phyloP scores from a whole-genome alignment of 2,113 vertebrate genomes.

The Podocnemis expansa region DNA sequence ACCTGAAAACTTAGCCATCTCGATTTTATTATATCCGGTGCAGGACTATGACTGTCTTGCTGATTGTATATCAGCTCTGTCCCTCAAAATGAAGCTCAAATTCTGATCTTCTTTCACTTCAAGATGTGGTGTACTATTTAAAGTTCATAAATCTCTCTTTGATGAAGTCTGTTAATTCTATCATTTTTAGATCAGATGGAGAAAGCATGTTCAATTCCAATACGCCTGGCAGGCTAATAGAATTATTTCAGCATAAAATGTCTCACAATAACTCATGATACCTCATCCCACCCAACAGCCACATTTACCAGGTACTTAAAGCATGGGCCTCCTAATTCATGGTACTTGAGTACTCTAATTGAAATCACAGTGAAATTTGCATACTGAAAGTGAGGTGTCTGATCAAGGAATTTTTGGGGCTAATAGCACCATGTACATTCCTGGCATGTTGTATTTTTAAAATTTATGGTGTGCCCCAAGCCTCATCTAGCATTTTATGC shows the following conservation, averaged over 20 bases:
- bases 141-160: background rate
- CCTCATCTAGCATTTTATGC: background rate
- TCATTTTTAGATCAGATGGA: background rate
- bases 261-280: background rate
- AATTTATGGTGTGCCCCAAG: background rate
- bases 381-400: background rate
- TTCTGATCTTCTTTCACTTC: background rate
- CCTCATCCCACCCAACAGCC: no score
- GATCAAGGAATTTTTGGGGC: background rate
- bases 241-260: background rate
- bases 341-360: background rate
- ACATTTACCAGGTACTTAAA: background rate
- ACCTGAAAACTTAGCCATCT: background rate
- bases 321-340: fast-evolving
- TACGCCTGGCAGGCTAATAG: background rate
- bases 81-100: background rate
- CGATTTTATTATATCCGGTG: background rate
- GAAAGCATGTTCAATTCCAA: background rate
- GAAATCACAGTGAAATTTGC: background rate
- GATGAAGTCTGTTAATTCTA: background rate
- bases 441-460: background rate
- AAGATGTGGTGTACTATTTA: background rate
- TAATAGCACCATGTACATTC: background rate
- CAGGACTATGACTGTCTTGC: background rate
- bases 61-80: background rate